A percentile compares a stretch with the other conserved stretches of the same genome.
Conservation (phyloP, 37 sponge, comb jelly and placozoan species). For the Ephydatia muelleri region DNA sequence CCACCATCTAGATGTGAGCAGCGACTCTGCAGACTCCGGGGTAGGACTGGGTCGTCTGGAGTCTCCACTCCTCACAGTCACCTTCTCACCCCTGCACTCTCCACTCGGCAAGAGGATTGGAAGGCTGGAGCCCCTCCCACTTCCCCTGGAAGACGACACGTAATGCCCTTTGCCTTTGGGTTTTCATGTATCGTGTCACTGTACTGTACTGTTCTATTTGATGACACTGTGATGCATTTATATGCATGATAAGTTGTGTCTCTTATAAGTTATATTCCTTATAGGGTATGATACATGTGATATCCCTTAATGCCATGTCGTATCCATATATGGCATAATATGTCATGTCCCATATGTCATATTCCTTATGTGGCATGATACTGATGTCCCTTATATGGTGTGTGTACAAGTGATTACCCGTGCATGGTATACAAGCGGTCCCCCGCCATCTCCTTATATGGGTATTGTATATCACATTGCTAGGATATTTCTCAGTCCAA, state of each 20-base stretch:
- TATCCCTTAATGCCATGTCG: no score
- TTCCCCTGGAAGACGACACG: slow-evolving; percentile 38
- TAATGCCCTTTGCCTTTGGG: no score
- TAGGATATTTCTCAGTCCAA: slow-evolving; percentile 38
- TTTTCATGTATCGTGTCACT: no score
- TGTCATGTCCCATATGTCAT: neutral
- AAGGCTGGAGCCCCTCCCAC: slow-evolving; percentile 46
- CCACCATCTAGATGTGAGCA: slow-evolving; percentile 16
- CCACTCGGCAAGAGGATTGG: slow-evolving; percentile 18
- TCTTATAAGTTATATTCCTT: no score
- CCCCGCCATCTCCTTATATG: neutral
- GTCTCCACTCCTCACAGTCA: slow-evolving; percentile 50
- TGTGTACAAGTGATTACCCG: no score
- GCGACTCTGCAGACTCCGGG: slow-evolving; percentile 62
- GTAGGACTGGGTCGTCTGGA: slow-evolving; percentile 52
- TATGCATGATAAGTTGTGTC: no score
- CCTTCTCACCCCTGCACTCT: slow-evolving; percentile 6
- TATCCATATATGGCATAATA: neutral
- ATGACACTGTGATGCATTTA: no score
- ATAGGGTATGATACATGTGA: no score
- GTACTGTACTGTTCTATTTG: no score
- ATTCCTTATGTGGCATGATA: neutral
- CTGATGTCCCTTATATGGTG: neutral
- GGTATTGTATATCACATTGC: neutral
- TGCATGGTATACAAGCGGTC: no score